phyloP scores from a whole-genome alignment of 2,113 vertebrate species.

The Narcine bancroftii region DNA sequence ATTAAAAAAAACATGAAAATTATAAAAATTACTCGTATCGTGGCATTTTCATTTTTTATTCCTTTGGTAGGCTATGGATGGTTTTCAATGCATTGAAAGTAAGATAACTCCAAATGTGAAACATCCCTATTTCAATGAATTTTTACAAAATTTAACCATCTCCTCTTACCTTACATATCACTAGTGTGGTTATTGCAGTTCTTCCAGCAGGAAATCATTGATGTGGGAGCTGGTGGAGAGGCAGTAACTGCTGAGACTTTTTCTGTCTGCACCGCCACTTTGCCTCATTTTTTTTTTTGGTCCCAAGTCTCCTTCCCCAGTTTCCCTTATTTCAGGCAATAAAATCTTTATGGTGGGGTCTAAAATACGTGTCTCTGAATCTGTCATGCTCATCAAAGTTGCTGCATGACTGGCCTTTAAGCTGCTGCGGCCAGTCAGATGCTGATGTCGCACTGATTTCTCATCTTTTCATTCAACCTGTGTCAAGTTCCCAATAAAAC shows the following conservation, averaged over 20 bases:
- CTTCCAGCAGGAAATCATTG: neutral
- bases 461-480: neutral
- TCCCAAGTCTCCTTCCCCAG: neutral
- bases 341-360: neutral
- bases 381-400: too few relatives aligned
- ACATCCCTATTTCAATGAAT: neutral
- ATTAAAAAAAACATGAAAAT: neutral
- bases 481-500: neutral
- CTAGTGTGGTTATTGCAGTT: too few relatives aligned
- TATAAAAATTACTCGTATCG: neutral
- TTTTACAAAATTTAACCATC: neutral
- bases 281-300: neutral
- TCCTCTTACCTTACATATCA: neutral
- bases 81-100: neutral
- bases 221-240: neutral
- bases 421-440: neutral
- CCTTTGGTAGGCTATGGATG: neutral
- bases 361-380: neutral
- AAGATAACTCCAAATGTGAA: neutral
- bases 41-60: neutral
- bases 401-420: neutral
- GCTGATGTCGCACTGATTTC: neutral
- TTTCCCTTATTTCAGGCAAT: neutral
- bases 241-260: neutral
- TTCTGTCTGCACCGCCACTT: neutral